A percentile compares a stretch with the other conserved stretches of the same genome.
phyloP scores from a whole-genome alignment of 2,888 invertebrate genomes.

The Rhagonycha lutea region DNA sequence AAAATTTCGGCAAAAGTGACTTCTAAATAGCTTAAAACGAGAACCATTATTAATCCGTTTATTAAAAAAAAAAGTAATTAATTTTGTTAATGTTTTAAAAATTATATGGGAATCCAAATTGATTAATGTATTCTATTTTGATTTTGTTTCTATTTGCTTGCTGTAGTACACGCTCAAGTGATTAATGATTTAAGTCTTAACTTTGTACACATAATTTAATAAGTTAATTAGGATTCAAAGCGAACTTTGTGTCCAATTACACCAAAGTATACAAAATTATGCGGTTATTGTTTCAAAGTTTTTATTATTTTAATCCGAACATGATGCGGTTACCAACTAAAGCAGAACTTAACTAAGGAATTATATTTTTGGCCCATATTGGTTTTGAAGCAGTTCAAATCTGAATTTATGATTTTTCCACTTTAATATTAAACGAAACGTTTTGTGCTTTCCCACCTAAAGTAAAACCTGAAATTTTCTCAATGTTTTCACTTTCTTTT shows the following conservation, averaged over 20 bases:
- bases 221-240: background rate
- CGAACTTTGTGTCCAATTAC: background rate
- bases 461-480: background rate
- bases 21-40: background rate
- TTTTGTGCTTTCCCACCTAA: background rate
- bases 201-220: background rate
- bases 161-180: background rate
- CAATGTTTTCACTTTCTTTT: background rate
- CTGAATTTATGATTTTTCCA: background rate
- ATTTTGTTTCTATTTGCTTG: background rate
- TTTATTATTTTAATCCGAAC: background rate
- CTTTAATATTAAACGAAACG: background rate
- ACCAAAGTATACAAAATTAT: background rate
- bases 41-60: background rate
- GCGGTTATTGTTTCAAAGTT: background rate
- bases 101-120: background rate
- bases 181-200: background rate
- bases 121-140: background rate
- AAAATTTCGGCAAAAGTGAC: background rate
- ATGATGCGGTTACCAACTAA: background rate
- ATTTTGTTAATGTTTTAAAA: background rate
- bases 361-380: background rate
- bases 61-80: background rate
- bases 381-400: background rate
- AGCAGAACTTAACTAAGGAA: background rate